Base-by-base conservation (phyloP, 2,113 vertebrate genomes). In the Megaleporinus macrocephalus region DNA sequence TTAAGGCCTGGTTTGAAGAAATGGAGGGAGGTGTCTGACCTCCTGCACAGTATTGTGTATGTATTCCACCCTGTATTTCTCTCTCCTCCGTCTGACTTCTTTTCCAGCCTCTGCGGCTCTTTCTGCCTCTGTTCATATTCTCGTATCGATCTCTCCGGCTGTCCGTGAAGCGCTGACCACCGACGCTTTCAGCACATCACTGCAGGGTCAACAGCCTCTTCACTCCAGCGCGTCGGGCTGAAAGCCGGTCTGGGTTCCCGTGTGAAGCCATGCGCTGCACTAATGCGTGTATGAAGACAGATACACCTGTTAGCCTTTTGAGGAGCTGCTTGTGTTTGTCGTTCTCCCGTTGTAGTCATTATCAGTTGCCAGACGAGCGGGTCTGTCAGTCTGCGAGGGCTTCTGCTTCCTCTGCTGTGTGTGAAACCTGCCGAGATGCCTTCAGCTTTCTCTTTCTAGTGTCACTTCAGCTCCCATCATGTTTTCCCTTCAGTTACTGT, bases 241-340 rank as follows among this genome's bases (percentile, higher is more conserved):
- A 77, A 65, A 9, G 33, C 1, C 27, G 4, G 27, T 26, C 33
- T 69, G 30, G n/a, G 18, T 69, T 18, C 41, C 10, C 41, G 18
- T 47, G 5, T 13, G 24, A 47, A 12, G 24, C 4, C 47, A 33
- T 78, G 49, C 11, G 15, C 16, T 29, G 12, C 1, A 11, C 26
- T 41, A 44, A 70, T 41, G 12, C 33, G 10, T 27, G n/a, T 26
- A 63, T 69, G 55, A 61, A 44, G 65, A 33, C 76, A 79, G 51
- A n/a, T n/a, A 41, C 33, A 59, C 53, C 6, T 51, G 24, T 26
- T 51, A 15, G 12, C 1, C 53, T 61, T 79, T 59, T 15, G 22
- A 29, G 24, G 53, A 61, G 26, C 1, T 18, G 15, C 20, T 68
- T 33, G 6, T 53, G 20, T 22, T 15, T 30, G 16, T 15, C 30